These are phyloP conservation scores for Mamestra configurata DNA, from an alignment of 1,140 invertebrate genomes.

Conservation along the genomic window DNA sequence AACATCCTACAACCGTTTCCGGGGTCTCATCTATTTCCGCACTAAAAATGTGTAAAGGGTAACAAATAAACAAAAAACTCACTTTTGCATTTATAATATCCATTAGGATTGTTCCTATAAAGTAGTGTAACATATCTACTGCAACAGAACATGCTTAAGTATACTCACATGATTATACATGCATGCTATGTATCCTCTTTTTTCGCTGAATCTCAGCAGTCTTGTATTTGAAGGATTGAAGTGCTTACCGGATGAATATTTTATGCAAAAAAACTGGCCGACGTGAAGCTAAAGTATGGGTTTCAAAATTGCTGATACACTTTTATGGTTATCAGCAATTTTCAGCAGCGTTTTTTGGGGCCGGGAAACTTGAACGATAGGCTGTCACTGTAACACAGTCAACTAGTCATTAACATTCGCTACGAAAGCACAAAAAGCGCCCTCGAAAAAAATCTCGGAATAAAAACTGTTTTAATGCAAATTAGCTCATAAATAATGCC, in stretches of 20 bases:
- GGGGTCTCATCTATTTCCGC: no score
- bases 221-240: neutral
- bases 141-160: no score
- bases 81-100: no score
- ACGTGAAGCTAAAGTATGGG: neutral
- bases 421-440: constrained; percentile 16
- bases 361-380: constrained; percentile 22
- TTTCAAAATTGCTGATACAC: constrained; percentile 13
- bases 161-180: neutral
- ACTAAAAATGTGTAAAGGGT: no score
- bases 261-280: constrained; percentile 3
- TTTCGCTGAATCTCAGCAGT: neutral
- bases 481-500: constrained; percentile 47
- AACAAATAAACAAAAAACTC: no score
- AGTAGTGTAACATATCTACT: no score
- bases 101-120: no score
- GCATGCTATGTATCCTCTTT: neutral
- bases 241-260: constrained; percentile 9
- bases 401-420: constrained; percentile 33
- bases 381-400: constrained; percentile 27
- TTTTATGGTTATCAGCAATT: constrained; percentile 1
- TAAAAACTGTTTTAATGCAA: constrained; percentile 48
- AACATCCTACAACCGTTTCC: no score
- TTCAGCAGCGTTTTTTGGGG: neutral
- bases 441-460: constrained; percentile 25